phyloP scores from a whole-genome alignment of 2,888 invertebrate genomes.

The Copidosoma aretas region DNA sequence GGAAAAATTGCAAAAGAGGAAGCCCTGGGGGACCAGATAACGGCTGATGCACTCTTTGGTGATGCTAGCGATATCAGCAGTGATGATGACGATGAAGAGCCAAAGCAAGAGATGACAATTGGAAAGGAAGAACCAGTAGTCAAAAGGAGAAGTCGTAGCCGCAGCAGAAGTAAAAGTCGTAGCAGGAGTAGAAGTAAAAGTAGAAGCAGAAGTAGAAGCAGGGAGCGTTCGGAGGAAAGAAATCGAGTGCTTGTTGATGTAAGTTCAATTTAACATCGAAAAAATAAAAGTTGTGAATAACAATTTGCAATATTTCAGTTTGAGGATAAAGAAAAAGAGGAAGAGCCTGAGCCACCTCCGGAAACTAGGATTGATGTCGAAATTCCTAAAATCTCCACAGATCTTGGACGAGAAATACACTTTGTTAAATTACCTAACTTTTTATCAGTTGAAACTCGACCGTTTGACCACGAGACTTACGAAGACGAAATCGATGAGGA shows the following conservation, averaged over 20 bases:
- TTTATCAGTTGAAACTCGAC: constrained; percentile 95
- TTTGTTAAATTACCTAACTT: constrained; percentile 98
- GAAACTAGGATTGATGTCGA: constrained; percentile 96
- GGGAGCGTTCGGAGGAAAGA: constrained; percentile 56
- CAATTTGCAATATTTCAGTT: constrained; percentile 30
- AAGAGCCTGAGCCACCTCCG: constrained; percentile 81
- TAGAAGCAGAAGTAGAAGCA: constrained; percentile 50
- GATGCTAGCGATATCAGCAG: constrained; percentile 93
- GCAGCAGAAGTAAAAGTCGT: constrained; percentile 62
- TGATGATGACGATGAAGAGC: constrained; percentile 72
- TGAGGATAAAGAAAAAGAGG: constrained; percentile 72
- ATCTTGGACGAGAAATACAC: constrained; percentile 90
- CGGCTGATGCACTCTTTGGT: constrained; percentile 87
- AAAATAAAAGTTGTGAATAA: not conserved
- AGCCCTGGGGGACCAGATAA: constrained; percentile 68
- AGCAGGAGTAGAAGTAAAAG: constrained; percentile 61
- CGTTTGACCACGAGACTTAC: constrained; percentile 92
- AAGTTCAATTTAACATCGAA: constrained; percentile 3
- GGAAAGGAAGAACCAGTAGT: constrained; percentile 53
- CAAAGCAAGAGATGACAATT: constrained; percentile 47
- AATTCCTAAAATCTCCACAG: constrained; percentile 93
- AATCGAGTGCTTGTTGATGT: constrained; percentile 52
- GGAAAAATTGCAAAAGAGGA: constrained; percentile 43
- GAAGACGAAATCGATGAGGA: constrained; percentile 99
- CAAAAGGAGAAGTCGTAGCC: constrained; percentile 64